Base-by-base conservation (phyloP, 64 coral and sea anemone species). In the Stichodactyla mertensii region DNA sequence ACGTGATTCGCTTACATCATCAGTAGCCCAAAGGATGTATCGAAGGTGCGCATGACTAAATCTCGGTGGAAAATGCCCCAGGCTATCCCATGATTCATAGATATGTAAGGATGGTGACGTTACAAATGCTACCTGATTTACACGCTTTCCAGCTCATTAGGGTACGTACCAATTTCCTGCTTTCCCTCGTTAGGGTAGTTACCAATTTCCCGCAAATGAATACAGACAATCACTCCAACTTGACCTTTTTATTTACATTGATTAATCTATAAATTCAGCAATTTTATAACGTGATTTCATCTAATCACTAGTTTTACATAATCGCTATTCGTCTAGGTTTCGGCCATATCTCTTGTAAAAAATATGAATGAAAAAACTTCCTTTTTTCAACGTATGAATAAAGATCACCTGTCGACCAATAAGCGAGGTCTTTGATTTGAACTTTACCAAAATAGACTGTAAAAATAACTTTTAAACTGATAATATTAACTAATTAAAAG, bases 381-480 rank as follows among this genome's bases (percentile, higher is more conserved):
- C 78, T 51, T 66, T 66, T n/a, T 66, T 85, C 77, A 52, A 77
- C 82, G 88, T 90, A 90, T 90, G 89, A 23, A 57, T 77, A 85
- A 85, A 59, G 18, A 23, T 62, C 82, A 78, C 77, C 59, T 90
- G 54, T 77, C 52, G 22, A 78, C 55, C 69, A 6, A 85, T 79
- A 69, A 83, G 84, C 70, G 45, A 89, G 52, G 84, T 89, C 57
- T 82, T 88, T 90, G 58, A 52, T 57, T 85, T 26, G 83, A 22
- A 79, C 71, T 81, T 90, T 90, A 90, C 83, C 83, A 90, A 90
- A 90, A 90, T 90, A 90, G 82, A 90, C 36, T 90, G 56, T 71
- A 90, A 90, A 90, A 90, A 90, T 85, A 85, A 90, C 61, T 79
- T 77, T 86, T 77, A 19, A 90, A 90, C 69, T 89, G 77, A 89